Evolutionary conservation across 2,888 invertebrate genomes (phyloP).

Genomic region (Steromphala cineraria): DNA sequence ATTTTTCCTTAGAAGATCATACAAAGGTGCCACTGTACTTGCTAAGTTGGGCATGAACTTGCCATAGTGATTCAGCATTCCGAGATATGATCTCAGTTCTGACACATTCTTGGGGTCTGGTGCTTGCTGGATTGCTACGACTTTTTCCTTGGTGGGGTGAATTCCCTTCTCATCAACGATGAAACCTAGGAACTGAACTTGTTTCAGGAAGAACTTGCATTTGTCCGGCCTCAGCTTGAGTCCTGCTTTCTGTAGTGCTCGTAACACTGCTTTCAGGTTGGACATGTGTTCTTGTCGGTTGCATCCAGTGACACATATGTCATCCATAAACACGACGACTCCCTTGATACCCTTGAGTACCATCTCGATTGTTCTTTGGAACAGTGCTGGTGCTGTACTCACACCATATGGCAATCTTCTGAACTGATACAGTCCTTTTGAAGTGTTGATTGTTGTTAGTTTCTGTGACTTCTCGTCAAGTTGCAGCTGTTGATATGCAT

Average conservation of each 20-base stretch:
- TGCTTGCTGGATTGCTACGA: neutral
- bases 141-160: neutral
- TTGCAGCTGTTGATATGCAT: conserved; percentile 31
- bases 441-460: conserved; percentile 28
- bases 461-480: conserved; percentile 33
- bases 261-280: conserved; percentile 14
- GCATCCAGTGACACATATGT: conserved; percentile 28
- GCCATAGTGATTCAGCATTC: neutral
- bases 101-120: conserved; percentile 15
- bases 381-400: conserved; percentile 18
- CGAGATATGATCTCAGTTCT: neutral
- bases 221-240: conserved; percentile 13
- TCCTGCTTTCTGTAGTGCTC: conserved; percentile 38
- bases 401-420: conserved; percentile 20
- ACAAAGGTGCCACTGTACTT: neutral
- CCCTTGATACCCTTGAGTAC: conserved; percentile 18
- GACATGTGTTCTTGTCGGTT: conserved; percentile 17
- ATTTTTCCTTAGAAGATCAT: neutral
- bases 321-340: conserved; percentile 24
- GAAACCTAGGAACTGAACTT: neutral
- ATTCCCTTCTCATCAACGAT: conserved; percentile 11
- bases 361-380: conserved; percentile 32
- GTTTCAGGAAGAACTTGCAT: neutral
- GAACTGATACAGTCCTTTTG: conserved; percentile 26
- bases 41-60: neutral